Percentiles rank a stretch among this genome's conserved stretches.
Conservation (phyloP, 1,140 invertebrate species). For the Drosophila nasuta region DNA sequence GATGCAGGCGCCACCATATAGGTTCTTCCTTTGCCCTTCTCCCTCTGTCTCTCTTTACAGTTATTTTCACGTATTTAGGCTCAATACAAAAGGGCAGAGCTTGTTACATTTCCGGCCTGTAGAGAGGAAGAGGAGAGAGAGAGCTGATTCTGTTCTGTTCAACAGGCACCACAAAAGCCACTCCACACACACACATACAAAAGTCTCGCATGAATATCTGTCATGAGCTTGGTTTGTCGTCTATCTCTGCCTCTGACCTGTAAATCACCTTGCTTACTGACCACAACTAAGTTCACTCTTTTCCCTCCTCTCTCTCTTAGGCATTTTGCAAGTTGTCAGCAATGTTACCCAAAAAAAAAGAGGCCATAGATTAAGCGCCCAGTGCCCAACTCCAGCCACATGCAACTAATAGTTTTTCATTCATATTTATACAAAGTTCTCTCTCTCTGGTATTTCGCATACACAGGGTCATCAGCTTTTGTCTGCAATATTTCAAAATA, state of each 20-base stretch:
- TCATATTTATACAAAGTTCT: slow-evolving; percentile 38
- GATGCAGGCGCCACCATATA: background rate
- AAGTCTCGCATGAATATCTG: slow-evolving; percentile 2
- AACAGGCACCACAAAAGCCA: slow-evolving; percentile 22
- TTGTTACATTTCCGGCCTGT: slow-evolving; percentile 44
- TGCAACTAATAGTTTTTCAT: slow-evolving; percentile 44
- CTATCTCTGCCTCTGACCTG: slow-evolving; percentile 1
- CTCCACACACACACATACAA: too few relatives aligned
- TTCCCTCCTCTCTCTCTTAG: background rate
- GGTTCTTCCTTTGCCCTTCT: background rate
- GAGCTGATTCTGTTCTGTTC: slow-evolving; percentile 1
- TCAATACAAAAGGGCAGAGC: slow-evolving; percentile 9
- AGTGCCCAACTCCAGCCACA: slow-evolving; percentile 1
- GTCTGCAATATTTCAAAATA: slow-evolving; percentile 60
- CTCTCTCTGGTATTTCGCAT: background rate
- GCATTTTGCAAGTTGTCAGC: slow-evolving; percentile 31
- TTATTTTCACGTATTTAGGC: slow-evolving; percentile 30
- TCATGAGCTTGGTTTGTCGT: slow-evolving; percentile 1
- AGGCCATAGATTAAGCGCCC: slow-evolving; percentile 25
- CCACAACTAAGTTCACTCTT: slow-evolving; percentile 17
- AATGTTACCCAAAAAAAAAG: slow-evolving; percentile 17
- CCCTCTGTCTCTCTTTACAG: background rate
- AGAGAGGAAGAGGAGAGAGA: background rate
- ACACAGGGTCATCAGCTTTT: slow-evolving; percentile 27
- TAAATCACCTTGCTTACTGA: slow-evolving; percentile 33